Base-by-base conservation (phyloP, 2,888 invertebrate genomes). In the Agrotis puta region DNA sequence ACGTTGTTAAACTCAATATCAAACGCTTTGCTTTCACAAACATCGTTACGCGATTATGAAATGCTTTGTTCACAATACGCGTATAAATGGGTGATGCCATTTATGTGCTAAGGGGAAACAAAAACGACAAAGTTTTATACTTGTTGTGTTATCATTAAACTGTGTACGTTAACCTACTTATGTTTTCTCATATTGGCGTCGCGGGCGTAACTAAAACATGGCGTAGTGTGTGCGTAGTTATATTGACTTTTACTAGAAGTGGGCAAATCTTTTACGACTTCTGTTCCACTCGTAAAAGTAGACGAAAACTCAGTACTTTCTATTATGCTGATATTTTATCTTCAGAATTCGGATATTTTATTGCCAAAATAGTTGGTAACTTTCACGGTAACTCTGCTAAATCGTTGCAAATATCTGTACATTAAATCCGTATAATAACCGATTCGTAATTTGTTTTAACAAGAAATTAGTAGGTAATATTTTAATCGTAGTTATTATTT, bases 121-220 rank as follows among this genome's bases (percentile, higher is more conserved):
- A 77, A 81, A 69, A 63, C 67, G 64, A 20, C 78, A 16, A 69
- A 77, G 61, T 80, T 81, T 81, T 77, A 79, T 81, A 69, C 69
- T 81, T 73, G 69, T 64, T 74, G 67, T 68, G 68, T 70, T 82
- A 82, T 67, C 82, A 82, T 74, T 74, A 65, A 79, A 82, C 63
- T 73, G 79, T 75, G 65, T 51, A 54, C 56, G 73, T 73, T 79
- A 82, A 75, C 79, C 79, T 82, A 82, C 73, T 68, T 79, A 73
- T 70, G 65, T 72, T 79, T 68, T 79, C 64, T 70, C 59, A 70
- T 73, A 82, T 82, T 79, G 79, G 63, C 69, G 70, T 69, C 73
- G 59, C 48, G 65, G 64, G 82, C 69, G 68, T 80, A 54, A 61
- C 78, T 69, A 62, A 77, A 71, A 62, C 57, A 50, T 50, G 48